Conservation (phyloP, 2,888 invertebrate species). For the Ethmia dodecea region DNA sequence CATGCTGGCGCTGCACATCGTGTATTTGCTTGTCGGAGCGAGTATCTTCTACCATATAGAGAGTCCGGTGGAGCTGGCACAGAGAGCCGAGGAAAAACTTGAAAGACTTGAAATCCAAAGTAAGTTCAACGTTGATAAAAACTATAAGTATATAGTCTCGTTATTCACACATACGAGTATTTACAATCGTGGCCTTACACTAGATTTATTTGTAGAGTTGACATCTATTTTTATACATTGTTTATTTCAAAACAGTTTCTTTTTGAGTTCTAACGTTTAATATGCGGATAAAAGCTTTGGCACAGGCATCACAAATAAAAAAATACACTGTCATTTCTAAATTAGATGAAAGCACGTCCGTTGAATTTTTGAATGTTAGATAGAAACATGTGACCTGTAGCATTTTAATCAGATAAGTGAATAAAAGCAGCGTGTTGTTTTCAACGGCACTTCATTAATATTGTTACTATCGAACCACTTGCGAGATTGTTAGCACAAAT, state of each 20-base stretch:
- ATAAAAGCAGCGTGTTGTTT: neutral
- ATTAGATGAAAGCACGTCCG: too few species aligned
- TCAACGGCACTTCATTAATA: constrained; percentile 2
- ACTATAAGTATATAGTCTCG: neutral
- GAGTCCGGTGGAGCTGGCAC: constrained; percentile 81
- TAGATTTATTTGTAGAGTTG: constrained; percentile 5
- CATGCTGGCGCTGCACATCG: constrained; percentile 84
- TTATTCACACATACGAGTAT: constrained; percentile 2
- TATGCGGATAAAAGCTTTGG: too few species aligned
- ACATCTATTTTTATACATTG: constrained; percentile 1
- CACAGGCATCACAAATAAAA: too few species aligned
- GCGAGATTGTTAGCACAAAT: constrained; percentile 5
- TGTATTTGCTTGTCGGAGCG: constrained; percentile 89
- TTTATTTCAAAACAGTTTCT: neutral
- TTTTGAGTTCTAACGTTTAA: constrained; percentile 5
- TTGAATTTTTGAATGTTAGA: too few species aligned
- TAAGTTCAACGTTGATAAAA: constrained; percentile 54
- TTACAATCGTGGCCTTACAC: constrained; percentile 5
- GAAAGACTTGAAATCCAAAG: constrained; percentile 84
- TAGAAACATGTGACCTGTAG: too few species aligned
- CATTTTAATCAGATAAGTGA: too few species aligned
- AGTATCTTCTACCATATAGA: constrained; percentile 91
- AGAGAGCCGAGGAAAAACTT: constrained; percentile 75
- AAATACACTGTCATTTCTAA: too few species aligned
- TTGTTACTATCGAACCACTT: constrained; percentile 10